Percentiles rank a stretch among this genome's conserved stretches.
These are phyloP conservation scores for Rhinophrynus dorsalis DNA, from an alignment of 2,797 vertebrate species.

Conservation along the genomic window DNA sequence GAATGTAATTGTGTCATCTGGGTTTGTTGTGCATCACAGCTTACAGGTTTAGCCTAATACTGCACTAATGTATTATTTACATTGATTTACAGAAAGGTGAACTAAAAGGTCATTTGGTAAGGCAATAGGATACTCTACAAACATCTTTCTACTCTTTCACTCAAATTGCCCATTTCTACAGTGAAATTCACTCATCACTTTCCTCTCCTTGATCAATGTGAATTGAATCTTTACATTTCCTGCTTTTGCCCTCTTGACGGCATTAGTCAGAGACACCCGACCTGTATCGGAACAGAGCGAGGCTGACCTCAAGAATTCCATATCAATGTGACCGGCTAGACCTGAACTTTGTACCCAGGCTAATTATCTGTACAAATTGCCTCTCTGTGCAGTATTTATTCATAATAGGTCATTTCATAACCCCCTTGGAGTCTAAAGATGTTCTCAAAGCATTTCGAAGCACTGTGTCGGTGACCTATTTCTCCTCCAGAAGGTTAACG, in stretches of 20 bases:
- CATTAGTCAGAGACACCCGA: background rate
- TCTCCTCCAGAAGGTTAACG: background rate
- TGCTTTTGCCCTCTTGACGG: background rate
- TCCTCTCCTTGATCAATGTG: constrained; percentile 23
- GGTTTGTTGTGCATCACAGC: too few relatives aligned
- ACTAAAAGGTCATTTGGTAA: constrained; percentile 7
- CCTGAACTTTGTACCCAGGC: constrained; percentile 12
- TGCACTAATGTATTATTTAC: constrained; percentile 26
- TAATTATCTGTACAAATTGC: constrained; percentile 41
- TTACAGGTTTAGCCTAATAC: too few relatives aligned
- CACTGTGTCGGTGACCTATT: too few relatives aligned
- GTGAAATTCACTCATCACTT: constrained; percentile 6
- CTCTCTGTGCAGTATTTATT: constrained; percentile 21
- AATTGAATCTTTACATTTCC: constrained; percentile 24
- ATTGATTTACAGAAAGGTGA: constrained; percentile 11
- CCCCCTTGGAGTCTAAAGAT: too few relatives aligned
- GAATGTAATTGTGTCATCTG: too few relatives aligned
- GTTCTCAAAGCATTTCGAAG: too few relatives aligned
- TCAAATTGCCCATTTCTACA: background rate
- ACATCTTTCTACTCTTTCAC: background rate
- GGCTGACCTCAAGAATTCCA: background rate
- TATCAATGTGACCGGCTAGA: constrained; percentile 8
- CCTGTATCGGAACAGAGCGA: background rate
- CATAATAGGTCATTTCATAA: too few relatives aligned
- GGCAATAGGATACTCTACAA: background rate